phyloP scores from a whole-genome alignment of 53 echinoderm and acorn worm species.

The Paelopatides confundens region DNA sequence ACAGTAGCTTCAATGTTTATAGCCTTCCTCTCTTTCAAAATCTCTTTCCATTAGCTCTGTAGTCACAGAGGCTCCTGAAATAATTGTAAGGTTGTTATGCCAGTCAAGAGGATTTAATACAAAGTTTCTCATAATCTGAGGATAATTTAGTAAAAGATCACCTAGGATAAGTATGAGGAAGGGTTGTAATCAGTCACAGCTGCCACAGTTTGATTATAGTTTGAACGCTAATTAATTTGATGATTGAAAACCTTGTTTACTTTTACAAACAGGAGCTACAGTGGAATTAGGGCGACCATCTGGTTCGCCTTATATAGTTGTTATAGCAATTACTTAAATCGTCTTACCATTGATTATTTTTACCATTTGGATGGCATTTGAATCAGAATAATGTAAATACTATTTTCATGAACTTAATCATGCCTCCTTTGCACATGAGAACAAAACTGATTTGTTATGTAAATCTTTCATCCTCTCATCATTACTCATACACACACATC shows the following conservation, averaged over 20 bases:
- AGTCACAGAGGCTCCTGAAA: background rate
- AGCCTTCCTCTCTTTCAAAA: background rate
- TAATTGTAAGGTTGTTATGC: background rate
- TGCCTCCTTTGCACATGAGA: too few relatives aligned
- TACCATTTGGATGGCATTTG: too few relatives aligned
- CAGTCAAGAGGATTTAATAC: background rate
- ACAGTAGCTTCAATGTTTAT: background rate
- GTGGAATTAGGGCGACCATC: background rate
- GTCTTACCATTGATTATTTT: too few relatives aligned
- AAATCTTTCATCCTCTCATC: too few relatives aligned
- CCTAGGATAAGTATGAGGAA: too few relatives aligned
- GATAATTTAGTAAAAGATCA: background rate
- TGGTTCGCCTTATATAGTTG: background rate
- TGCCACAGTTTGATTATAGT: background rate
- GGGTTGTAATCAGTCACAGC: slow-evolving; percentile 12
- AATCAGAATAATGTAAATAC: too few relatives aligned
- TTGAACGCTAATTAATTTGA: background rate
- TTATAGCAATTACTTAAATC: too few relatives aligned
- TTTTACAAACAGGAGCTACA: background rate
- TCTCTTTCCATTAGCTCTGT: background rate
- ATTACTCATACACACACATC: too few relatives aligned
- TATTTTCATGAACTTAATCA: too few relatives aligned
- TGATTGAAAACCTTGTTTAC: background rate
- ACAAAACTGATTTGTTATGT: too few relatives aligned
- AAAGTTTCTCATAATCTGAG: background rate